Evolutionary conservation across 2,888 invertebrate species (phyloP).

Genomic region (Mylabris sibirica): DNA sequence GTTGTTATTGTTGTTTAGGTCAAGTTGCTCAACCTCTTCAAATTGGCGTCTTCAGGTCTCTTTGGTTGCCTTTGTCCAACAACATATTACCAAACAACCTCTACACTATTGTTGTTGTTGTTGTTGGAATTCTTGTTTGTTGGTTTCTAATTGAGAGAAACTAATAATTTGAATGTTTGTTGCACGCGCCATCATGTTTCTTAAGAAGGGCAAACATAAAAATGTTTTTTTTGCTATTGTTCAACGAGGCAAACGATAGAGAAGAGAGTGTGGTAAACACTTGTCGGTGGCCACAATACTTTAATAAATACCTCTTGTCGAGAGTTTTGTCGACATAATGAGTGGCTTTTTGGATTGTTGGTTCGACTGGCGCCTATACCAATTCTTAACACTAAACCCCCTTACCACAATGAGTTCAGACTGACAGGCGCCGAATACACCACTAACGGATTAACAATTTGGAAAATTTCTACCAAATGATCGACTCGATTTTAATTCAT

Average conservation of each 20-base stretch:
- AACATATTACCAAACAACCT: constrained; percentile 36
- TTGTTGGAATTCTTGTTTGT: constrained; percentile 23
- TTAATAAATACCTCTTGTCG: constrained; percentile 52
- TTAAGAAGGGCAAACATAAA: background rate
- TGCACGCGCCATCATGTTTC: constrained; percentile 20
- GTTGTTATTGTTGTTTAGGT: constrained; percentile 12
- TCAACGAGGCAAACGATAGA: too few relatives aligned
- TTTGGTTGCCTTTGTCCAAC: constrained; percentile 39
- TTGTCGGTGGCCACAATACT: constrained; percentile 51
- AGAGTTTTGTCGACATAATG: constrained; percentile 51
- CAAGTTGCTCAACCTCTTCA: constrained; percentile 6
- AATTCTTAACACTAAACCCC: constrained; percentile 40
- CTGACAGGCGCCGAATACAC: constrained; percentile 39
- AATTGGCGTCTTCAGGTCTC: constrained; percentile 13
- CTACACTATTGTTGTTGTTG: constrained; percentile 20
- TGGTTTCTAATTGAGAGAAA: constrained; percentile 26
- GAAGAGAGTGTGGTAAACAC: constrained; percentile 54
- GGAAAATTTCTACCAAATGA: background rate
- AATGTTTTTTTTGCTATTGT: constrained; percentile 50
- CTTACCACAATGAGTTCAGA: constrained; percentile 26
- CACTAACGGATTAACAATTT: constrained; percentile 15
- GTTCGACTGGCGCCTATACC: constrained; percentile 48
- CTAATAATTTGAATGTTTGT: constrained; percentile 27
- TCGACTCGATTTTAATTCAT: background rate
- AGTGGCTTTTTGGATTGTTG: constrained; percentile 47